Base-by-base conservation (phyloP, 2,797 vertebrate genomes). In the Eupleurogrammus muticus region DNA sequence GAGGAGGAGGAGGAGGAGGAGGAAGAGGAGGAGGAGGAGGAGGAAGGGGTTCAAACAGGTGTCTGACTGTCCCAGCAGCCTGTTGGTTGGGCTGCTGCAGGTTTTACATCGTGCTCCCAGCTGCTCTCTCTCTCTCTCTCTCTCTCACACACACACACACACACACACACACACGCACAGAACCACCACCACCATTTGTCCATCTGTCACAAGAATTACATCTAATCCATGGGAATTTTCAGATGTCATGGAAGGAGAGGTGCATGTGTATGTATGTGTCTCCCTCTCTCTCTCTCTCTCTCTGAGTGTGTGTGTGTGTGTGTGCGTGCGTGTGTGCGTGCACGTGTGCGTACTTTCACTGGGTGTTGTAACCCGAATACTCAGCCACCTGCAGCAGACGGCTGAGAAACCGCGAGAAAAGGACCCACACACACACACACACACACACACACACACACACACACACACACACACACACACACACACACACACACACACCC, bases 151-250 rank as follows among this genome's bases (percentile, higher is more conserved):
- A 49, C 64, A 23, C 68, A 54, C 70, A 48, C 42, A 53, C 35
- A 28, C 34, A 47, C 56, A 56, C 53, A 61, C 65, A 28, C 51
- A 54, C 32, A 20, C 60, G 46, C 74, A 55, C 66, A 21, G 42
- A 24, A 40, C 23, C 32, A 38, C 46, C 23, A 58, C 21, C 48
- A 61, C 56, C 77, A 85, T 71, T 72, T 86, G 87, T 91, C 92
- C 92, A 93, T 94, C 88, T 93, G 92, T 92, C 89, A 87, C 79
- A 85, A 87, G 89, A 91, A 90, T 93, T 93, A 89, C 57, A 55
- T 65, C 49, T 92, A 90, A 93, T 93, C 92, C 91, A 83, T 58
- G 86, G 87, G 92, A 94, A 93, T 93, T 89, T 90, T 91, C 83
- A 89, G 84, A 90, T 92, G 84, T 81, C 78, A 81, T 82, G 68